Evolutionary conservation across 2,113 vertebrate species (phyloP).

Genomic region (Psittacara wagleri): DNA sequence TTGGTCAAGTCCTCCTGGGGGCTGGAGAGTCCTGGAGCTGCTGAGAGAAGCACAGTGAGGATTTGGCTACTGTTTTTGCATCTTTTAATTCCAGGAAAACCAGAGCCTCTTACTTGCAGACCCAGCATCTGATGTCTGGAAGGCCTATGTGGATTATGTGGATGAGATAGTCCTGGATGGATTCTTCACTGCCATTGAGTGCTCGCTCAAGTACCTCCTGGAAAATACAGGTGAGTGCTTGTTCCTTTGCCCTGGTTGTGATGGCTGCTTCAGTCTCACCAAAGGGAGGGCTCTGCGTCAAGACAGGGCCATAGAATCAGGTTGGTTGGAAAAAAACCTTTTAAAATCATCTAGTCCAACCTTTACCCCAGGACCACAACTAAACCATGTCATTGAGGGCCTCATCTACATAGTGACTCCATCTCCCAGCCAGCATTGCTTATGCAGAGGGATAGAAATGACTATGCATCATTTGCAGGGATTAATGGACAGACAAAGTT

Average conservation of each 20-base stretch:
- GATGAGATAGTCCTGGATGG: conserved; percentile 90
- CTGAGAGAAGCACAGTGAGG: not conserved
- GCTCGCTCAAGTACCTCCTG: conserved; percentile 88
- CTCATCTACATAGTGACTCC: not conserved
- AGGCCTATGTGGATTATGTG: conserved; percentile 84
- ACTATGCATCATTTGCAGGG: not conserved
- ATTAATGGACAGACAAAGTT: not conserved
- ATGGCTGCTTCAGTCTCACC: not conserved
- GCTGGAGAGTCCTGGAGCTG: not conserved
- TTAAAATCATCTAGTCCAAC: not conserved
- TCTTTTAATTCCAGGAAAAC: conserved; percentile 80
- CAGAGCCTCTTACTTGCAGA: conserved; percentile 81
- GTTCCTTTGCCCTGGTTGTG: not conserved
- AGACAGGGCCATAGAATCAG: not conserved
- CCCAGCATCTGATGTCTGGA: conserved; percentile 80
- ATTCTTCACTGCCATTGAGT: conserved; percentile 84
- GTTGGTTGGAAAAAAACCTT: not conserved
- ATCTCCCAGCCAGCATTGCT: not conserved
- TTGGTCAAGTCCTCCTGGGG: not conserved
- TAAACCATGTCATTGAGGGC: not conserved
- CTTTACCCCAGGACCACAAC: not conserved
- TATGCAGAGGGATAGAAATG: not conserved
- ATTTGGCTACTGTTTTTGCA: not conserved
- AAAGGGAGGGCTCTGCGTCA: not conserved
- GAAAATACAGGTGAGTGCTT: conserved; percentile 85